Conservation (phyloP, 35 echinoderm and acorn worm species). For the Heliocidaris tuberculata region DNA sequence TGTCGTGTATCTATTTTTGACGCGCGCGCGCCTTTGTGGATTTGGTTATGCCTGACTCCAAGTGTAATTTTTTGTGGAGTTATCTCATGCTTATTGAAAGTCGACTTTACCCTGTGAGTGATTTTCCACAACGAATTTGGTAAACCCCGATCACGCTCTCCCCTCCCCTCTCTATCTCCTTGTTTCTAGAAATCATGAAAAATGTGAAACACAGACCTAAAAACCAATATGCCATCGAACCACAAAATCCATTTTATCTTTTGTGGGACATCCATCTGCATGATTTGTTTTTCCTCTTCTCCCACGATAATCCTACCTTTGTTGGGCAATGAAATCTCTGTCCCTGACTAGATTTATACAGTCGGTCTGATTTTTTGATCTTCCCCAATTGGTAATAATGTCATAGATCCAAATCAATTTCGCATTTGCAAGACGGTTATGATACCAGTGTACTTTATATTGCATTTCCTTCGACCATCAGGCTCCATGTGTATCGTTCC, state of each 20-base stretch:
- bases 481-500: neutral
- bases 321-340: neutral
- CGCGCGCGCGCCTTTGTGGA: too few relatives aligned
- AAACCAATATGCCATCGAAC: neutral
- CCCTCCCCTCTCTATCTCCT: neutral
- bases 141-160: neutral
- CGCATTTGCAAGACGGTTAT: conserved; percentile 41
- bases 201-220: neutral
- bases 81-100: too few relatives aligned
- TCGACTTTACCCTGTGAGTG: too few relatives aligned
- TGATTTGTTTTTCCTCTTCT: neutral
- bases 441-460: conserved; percentile 43
- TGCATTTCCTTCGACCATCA: neutral
- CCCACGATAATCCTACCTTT: neutral
- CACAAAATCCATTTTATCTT: neutral
- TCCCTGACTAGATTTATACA: neutral
- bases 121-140: too few relatives aligned
- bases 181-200: neutral
- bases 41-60: too few relatives aligned
- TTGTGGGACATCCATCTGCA: neutral
- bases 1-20: too few relatives aligned
- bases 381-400: conserved; percentile 39
- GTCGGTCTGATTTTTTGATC: conserved; percentile 21
- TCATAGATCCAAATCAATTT: conserved; percentile 39
- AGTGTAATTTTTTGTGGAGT: too few relatives aligned